Conservation (phyloP, 2,888 invertebrate species). For the Cosmia pyralina region DNA sequence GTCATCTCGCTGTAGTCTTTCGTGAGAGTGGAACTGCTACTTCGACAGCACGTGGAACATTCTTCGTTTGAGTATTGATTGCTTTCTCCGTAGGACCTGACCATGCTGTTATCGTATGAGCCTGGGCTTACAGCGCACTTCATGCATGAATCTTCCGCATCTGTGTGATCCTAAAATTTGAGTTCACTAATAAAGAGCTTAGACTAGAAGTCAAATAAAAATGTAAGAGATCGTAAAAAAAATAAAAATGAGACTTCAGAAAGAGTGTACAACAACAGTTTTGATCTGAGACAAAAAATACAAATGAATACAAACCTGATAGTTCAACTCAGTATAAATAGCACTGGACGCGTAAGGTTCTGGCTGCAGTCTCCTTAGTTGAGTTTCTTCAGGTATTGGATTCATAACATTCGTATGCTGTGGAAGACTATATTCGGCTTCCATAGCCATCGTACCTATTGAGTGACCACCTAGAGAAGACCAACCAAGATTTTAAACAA, state of each 20-base stretch:
- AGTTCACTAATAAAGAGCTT: slow-evolving; percentile 51
- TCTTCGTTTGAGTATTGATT: slow-evolving; percentile 88
- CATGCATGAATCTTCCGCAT: slow-evolving; percentile 89
- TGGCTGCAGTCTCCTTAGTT: slow-evolving; percentile 83
- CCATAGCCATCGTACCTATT: slow-evolving; percentile 85
- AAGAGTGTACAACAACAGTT: background rate
- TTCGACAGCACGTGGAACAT: slow-evolving; percentile 87
- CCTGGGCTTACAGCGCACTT: slow-evolving; percentile 90
- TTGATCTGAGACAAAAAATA: background rate
- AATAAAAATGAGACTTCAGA: background rate
- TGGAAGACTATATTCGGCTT: slow-evolving; percentile 87
- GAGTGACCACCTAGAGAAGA: slow-evolving; percentile 82
- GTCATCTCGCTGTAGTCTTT: slow-evolving; percentile 89
- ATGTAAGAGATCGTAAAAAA: background rate
- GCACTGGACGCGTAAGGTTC: slow-evolving; percentile 95
- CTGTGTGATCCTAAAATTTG: slow-evolving; percentile 84
- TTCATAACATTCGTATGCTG: slow-evolving; percentile 82
- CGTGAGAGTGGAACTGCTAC: slow-evolving; percentile 86
- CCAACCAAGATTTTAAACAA: background rate
- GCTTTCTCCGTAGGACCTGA: slow-evolving; percentile 84
- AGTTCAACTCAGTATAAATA: slow-evolving; percentile 88
- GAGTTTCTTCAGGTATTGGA: slow-evolving; percentile 81
- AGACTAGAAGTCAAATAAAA: slow-evolving; percentile 42
- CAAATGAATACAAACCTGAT: slow-evolving; percentile 75
- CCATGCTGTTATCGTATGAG: slow-evolving; percentile 89